Base-by-base conservation (phyloP, 2,113 vertebrate genomes). In the Pituophis catenifer region DNA sequence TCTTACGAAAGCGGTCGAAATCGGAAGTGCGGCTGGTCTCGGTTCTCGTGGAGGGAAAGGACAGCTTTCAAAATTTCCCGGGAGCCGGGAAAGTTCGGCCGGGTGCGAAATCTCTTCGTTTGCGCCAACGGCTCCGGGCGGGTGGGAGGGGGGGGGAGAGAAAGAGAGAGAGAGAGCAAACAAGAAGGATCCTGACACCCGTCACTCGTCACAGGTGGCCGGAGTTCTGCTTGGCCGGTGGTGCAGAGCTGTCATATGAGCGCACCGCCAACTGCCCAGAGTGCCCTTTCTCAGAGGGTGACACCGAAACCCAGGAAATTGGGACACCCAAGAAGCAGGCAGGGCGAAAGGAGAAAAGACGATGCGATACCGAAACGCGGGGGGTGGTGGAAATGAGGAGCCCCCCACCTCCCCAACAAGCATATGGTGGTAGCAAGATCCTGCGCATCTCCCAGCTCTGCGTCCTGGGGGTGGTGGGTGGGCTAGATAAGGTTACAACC, bases 141-240 rank as follows among this genome's bases (percentile, higher is more conserved):
- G 2, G 54, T 1, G 11, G 3, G 54, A 17, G 0, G 3, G 54
- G 0, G 57, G 0, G 19, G 7, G 57, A 8, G 70, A 33, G n/a
- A 90, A 88, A 90, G 90, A 86, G 8, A 33, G n/a, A 90, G n/a
- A 33, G n/a, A 90, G 90, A 81, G 8, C 90, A 29, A 89, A 58
- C 8, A 3, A 75, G 1, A 24, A 24, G 17, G 53, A 13, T 29
- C 10, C 9, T 10, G 23, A 58, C 54, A 44, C 94, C 89, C 48
- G 12, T n/a, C 90, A 59, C 95, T 48, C 62, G 13, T 91, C 96
- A 93, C 98, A 98, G 98, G 98, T 98, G 98, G 98, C 91, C 62
- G 0, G 0, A 1, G 97, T 98, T 98, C 97, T 96, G 96, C 98
- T 97, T 98, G 97, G 94, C 94, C 97, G 96, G 95, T 0, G 3